Evolutionary conservation across 2,113 vertebrate species (phyloP).

Genomic region (Barbus barbus): DNA sequence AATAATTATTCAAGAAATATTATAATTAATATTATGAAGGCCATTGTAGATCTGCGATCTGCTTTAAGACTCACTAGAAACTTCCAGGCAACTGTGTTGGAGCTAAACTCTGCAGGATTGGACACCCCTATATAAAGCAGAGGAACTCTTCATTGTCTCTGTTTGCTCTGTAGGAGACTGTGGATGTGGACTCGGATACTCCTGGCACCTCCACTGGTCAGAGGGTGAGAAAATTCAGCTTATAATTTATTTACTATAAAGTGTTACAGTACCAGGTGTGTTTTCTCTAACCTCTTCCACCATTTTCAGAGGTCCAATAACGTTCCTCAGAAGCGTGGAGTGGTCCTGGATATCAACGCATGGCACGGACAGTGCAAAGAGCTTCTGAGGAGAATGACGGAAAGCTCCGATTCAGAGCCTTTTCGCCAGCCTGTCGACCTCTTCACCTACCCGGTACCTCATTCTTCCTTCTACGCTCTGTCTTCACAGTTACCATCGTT

Average conservation of each 20-base stretch:
- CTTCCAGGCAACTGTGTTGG: not conserved
- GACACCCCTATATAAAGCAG: not conserved
- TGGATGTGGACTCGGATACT: constrained; percentile 91
- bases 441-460: constrained; percentile 84
- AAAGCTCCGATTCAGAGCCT: constrained; percentile 87
- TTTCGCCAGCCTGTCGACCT: constrained; percentile 91
- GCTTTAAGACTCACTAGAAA: not conserved
- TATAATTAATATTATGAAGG: too few species aligned
- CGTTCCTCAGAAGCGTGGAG: constrained; percentile 66
- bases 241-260: not conserved
- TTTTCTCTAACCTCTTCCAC: not conserved
- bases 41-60: too few species aligned
- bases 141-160: not conserved
- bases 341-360: constrained; percentile 73
- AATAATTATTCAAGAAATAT: too few species aligned
- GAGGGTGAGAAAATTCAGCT: constrained; percentile 73
- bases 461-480: not conserved
- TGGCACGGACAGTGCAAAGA: constrained; percentile 89
- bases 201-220: constrained; percentile 92
- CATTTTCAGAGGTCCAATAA: constrained; percentile 54
- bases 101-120: not conserved
- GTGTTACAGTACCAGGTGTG: not conserved
- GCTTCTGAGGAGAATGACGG: constrained; percentile 85
- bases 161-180: constrained; percentile 64
- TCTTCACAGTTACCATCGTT: not conserved